Conservation (phyloP, 2,888 invertebrate species). For the Branchipolynoe longqiensis region DNA sequence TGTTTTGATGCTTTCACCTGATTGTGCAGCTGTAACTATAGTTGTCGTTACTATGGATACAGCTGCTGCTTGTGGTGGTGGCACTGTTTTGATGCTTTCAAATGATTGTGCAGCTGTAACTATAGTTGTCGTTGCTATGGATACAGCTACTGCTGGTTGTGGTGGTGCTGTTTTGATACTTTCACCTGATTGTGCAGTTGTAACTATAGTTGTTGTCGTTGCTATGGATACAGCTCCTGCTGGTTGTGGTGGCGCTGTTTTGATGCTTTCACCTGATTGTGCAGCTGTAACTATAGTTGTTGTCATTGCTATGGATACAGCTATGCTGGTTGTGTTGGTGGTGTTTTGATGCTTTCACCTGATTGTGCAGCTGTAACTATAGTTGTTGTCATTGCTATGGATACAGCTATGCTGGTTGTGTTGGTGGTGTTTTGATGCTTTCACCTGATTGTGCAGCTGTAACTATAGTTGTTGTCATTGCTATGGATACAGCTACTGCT, state of each 20-base stretch:
- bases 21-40: no score
- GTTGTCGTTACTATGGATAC: not conserved
- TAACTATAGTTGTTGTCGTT: not conserved
- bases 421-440: not conserved
- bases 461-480: not conserved
- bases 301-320: not conserved
- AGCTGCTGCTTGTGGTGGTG: not conserved
- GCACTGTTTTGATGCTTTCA: not conserved
- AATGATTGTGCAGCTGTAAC: not conserved
- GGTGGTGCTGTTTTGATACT: not conserved
- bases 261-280: no score
- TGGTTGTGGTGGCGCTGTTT: not conserved
- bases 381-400: not conserved
- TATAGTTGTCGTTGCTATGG: not conserved
- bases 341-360: not conserved
- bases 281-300: not conserved
- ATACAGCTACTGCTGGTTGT: not conserved
- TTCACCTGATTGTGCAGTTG: not conserved
- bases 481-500: conserved; percentile 74
- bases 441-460: not conserved
- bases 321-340: not conserved
- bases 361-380: not conserved
- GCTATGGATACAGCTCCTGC: not conserved
- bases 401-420: not conserved
- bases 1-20: no score